Base-by-base conservation (phyloP, 2,797 vertebrate species). In the Cercopithecus mitis region DNA sequence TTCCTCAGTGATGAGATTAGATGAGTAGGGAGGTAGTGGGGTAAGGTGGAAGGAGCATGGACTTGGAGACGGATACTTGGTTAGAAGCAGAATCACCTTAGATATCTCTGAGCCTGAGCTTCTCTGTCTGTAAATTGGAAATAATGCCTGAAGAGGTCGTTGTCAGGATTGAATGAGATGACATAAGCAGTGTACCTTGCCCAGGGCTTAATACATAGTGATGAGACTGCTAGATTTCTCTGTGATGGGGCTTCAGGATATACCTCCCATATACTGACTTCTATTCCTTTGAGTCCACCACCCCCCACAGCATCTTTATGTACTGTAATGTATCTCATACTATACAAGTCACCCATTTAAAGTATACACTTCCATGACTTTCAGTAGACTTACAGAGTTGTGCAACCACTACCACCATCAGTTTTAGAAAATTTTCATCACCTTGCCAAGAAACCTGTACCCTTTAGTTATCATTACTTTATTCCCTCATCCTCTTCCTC, bases 371-470 rank as follows among this genome's bases (percentile, higher is more conserved):
- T 77, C 7, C 19, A 4, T 96, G 55, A 3, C 39, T 96, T 93
- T 93, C 61, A 45, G 12, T 36, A 7, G 79, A 45, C 64, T 76
- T 30, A 41, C 27, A 81, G 25, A 55, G n/a, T 45, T 55, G 30
- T 81, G 36, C 75, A 88, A 1, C n/a, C 33, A 25, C 81, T 2
- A 58, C 50, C 19, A 39, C 27, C 55, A n/a, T 39, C 25, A 89
- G 8, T 91, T 89, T 91, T 81, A 87, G 58, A 67, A 67, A 83
- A 67, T 92, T 82, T 91, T 85, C 6, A 64, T 95, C 13, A 30
- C 22, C 17, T 76, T 25, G 5, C 1, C 41, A 86, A 95, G 81
- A 80, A 94, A 22, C 10, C 22, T 9, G 0, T 6, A 24, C 8
- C 13, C 43, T 57, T 67, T 85, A 76, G 55, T 36, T 43, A 2